Evolutionary conservation across 2,797 vertebrate genomes (phyloP).

Genomic region (Argya squamiceps): DNA sequence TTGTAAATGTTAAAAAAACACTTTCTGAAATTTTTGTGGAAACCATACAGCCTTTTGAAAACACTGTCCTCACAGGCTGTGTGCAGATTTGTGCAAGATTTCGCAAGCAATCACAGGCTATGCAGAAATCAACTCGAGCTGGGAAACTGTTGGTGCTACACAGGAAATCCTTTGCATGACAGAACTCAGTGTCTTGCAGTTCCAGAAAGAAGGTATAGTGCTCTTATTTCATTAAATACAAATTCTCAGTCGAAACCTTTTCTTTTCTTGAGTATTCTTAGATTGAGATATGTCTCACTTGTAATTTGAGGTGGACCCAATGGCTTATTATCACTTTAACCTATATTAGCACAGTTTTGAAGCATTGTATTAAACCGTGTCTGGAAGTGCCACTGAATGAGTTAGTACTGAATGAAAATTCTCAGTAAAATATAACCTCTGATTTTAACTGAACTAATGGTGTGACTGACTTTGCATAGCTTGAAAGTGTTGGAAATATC

Average conservation of each 20-base stretch:
- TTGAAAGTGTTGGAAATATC: not conserved
- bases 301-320: not conserved
- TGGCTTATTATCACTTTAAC: not conserved
- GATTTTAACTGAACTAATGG: not conserved
- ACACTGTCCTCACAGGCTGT: accelerated
- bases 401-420: not conserved
- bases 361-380: not conserved
- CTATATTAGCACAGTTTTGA: not conserved
- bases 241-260: not conserved
- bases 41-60: not conserved
- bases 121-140: not conserved
- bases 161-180: not conserved
- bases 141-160: not conserved
- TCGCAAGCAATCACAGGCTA: not conserved
- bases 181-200: not conserved
- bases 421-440: not conserved
- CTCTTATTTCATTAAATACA: not conserved
- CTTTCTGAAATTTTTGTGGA: not conserved
- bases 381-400: not conserved
- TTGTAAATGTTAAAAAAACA: not conserved
- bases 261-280: not conserved
- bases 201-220: not conserved
- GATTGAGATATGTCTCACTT: not conserved
- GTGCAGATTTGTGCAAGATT: not conserved
- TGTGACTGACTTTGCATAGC: not conserved